phyloP scores from a whole-genome alignment of 2,797 vertebrate genomes.

The Hyperoplus immaculatus region DNA sequence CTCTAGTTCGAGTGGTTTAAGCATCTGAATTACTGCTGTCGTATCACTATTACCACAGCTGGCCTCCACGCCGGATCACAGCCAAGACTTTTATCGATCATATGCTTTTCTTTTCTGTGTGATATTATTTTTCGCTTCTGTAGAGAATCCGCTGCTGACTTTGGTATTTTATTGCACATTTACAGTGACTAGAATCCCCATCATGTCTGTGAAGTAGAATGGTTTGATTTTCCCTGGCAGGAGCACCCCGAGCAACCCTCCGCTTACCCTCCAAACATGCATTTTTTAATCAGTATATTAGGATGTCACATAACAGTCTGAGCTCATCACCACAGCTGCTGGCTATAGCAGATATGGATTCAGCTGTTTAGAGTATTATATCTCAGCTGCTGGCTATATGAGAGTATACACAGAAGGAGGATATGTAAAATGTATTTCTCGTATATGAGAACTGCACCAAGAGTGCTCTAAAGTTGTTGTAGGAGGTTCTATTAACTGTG shows the following conservation, averaged over 20 bases:
- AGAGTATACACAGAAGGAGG: constrained; percentile 80
- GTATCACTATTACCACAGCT: neutral
- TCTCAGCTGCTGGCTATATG: constrained; percentile 77
- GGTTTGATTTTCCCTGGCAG: constrained; percentile 82
- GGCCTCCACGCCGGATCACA: constrained; percentile 2
- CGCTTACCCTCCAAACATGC: constrained; percentile 78
- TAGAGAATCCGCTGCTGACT: constrained; percentile 51
- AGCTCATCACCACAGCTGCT: constrained; percentile 84
- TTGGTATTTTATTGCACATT: constrained; percentile 69
- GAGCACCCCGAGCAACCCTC: constrained; percentile 72
- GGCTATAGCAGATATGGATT: constrained; percentile 85
- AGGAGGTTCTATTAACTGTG: neutral
- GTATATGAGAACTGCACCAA: neutral
- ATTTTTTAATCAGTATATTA: constrained; percentile 85
- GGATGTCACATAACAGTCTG: constrained; percentile 85
- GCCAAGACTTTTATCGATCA: constrained; percentile 40
- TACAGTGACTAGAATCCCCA: constrained; percentile 78
- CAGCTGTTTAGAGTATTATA: constrained; percentile 84
- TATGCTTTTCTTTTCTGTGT: constrained; percentile 18
- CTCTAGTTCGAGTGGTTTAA: constrained; percentile 16
- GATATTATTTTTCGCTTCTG: constrained; percentile 30
- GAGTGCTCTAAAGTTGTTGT: neutral
- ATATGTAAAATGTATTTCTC: constrained; percentile 74
- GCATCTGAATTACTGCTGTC: neutral
- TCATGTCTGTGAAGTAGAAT: constrained; percentile 71